These are phyloP conservation scores for Brachionus paranguensis DNA, from an alignment of 1,140 invertebrate species.

Conservation along the genomic window DNA sequence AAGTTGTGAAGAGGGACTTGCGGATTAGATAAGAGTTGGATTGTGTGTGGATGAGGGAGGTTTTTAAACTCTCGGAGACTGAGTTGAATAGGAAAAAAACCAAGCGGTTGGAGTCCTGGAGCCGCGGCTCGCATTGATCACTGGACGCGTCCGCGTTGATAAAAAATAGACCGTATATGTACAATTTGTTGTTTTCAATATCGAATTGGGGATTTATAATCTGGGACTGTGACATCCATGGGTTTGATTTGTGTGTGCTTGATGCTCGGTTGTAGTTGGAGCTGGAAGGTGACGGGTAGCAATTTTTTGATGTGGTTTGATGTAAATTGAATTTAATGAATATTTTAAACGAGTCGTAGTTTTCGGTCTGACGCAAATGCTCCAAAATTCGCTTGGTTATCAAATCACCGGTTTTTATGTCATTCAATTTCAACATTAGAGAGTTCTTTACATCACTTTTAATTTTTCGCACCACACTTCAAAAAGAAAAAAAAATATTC, in stretches of 20 bases:
- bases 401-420: neutral
- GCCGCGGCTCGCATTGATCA: neutral
- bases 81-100: slow-evolving; percentile 27
- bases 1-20: neutral
- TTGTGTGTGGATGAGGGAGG: neutral
- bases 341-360: neutral
- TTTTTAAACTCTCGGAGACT: neutral
- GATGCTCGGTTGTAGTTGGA: neutral
- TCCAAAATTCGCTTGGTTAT: slow-evolving; percentile 7
- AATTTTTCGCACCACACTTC: neutral
- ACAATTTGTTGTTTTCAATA: slow-evolving; percentile 16
- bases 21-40: slow-evolving; percentile 18
- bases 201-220: slow-evolving; percentile 8
- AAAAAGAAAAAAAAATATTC: too few species aligned
- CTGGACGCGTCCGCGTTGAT: neutral
- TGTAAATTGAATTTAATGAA: neutral
- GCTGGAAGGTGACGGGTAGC: neutral
- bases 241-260: neutral
- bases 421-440: slow-evolving; percentile 4
- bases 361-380: neutral
- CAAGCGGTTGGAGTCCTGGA: neutral
- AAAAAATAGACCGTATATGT: slow-evolving; percentile 27
- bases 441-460: slow-evolving; percentile 2
- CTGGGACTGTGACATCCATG: neutral
- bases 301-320: neutral